These are phyloP conservation scores for Erannis defoliaria DNA, from an alignment of 2,888 invertebrate genomes.

Conservation along the genomic window DNA sequence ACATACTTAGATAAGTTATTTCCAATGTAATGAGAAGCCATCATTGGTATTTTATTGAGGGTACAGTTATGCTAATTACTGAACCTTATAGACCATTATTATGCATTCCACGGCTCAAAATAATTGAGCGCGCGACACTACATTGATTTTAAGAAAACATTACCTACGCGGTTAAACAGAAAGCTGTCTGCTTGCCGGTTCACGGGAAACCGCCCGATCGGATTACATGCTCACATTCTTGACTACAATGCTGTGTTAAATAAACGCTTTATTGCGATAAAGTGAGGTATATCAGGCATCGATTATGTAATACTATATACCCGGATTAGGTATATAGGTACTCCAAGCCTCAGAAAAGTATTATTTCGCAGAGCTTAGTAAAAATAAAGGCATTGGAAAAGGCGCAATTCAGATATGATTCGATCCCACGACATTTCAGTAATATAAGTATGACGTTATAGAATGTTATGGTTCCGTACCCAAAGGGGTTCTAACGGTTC, in stretches of 20 bases:
- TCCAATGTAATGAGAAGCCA: no score
- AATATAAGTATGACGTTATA: no score
- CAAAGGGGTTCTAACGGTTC: no score
- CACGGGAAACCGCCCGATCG: conserved; percentile 68
- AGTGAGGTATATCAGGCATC: not conserved
- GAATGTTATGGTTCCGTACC: no score
- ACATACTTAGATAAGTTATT: no score
- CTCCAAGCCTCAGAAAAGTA: no score
- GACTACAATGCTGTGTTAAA: conserved; percentile 57
- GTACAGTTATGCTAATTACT: conserved; percentile 1
- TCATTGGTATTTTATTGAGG: not conserved
- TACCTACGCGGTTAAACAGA: conserved; percentile 63
- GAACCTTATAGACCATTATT: conserved; percentile 14
- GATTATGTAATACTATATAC: no score
- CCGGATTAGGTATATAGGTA: no score
- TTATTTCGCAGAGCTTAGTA: no score
- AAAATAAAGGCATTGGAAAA: no score
- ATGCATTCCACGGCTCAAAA: conserved; percentile 44
- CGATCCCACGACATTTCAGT: no score
- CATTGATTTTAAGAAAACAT: conserved; percentile 76
- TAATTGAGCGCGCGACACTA: conserved; percentile 48
- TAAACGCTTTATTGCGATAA: conserved; percentile 8
- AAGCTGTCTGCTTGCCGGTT: conserved; percentile 66
- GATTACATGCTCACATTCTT: conserved; percentile 68
- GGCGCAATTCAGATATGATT: no score